phyloP scores from a whole-genome alignment of 2,797 vertebrate species.

The Phylloscopus collybita region DNA sequence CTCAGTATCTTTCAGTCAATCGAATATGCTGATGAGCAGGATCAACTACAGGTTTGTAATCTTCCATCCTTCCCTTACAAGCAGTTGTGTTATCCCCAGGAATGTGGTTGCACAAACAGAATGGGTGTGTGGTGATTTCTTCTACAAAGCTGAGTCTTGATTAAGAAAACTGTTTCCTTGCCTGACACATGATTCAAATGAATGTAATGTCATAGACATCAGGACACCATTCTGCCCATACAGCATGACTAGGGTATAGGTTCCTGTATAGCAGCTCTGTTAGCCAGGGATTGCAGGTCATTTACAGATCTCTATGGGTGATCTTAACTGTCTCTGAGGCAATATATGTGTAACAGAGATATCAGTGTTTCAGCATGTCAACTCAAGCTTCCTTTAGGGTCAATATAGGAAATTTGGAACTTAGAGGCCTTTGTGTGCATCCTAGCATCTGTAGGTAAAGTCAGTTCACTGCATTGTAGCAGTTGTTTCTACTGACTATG shows the following conservation, averaged over 20 bases:
- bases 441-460: neutral
- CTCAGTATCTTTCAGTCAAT: conserved; percentile 95
- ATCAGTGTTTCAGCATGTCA: neutral
- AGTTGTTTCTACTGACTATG: neutral
- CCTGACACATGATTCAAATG: neutral
- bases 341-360: neutral
- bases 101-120: neutral
- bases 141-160: neutral
- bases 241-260: neutral
- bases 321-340: neutral
- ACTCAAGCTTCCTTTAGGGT: neutral
- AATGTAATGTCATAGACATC: neutral
- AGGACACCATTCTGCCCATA: neutral
- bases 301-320: neutral
- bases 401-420: neutral
- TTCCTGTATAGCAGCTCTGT: neutral
- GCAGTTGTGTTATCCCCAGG: neutral
- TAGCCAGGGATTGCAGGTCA: neutral
- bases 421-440: neutral
- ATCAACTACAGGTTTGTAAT: conserved; percentile 89
- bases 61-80: neutral
- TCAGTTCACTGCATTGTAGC: neutral
- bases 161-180: neutral
- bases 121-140: neutral
- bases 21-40: conserved; percentile 94